phyloP scores from a whole-genome alignment of 1,140 invertebrate genomes.

The Macrosteles quadrilineatus region DNA sequence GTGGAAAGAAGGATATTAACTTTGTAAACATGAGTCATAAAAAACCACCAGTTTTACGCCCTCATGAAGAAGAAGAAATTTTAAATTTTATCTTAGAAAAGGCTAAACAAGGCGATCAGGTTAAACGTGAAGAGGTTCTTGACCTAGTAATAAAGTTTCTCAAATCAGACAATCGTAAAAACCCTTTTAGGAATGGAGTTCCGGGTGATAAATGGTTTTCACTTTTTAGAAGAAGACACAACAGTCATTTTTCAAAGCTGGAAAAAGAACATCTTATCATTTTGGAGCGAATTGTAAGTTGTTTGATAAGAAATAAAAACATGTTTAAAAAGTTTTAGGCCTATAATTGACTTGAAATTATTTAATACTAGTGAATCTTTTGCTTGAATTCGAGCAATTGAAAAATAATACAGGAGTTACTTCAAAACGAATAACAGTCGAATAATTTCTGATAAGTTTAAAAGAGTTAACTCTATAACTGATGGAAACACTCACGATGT shows the following conservation, averaged over 20 bases:
- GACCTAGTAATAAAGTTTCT: background rate
- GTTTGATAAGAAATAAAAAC: no score
- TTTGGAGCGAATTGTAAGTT: constrained; percentile 6
- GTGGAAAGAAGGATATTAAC: no score
- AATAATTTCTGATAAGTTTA: no score
- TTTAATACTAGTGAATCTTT: no score
- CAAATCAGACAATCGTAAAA: constrained; percentile 1
- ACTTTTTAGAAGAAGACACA: constrained; percentile 3
- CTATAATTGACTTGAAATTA: no score
- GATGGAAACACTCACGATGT: no score
- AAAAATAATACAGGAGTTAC: no score
- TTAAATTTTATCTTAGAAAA: background rate
- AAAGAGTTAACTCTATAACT: no score
- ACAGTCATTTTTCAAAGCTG: background rate
- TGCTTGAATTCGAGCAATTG: no score
- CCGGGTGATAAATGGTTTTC: constrained; percentile 18
- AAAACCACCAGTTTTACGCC: background rate
- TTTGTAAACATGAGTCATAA: background rate
- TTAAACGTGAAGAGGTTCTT: background rate
- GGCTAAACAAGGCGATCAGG: background rate
- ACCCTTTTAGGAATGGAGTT: constrained; percentile 5
- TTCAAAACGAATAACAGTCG: no score
- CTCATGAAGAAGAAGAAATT: background rate
- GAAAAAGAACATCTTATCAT: background rate
- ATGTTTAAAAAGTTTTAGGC: no score